These are phyloP conservation scores for Neosilurus hyrtlii DNA, from an alignment of 2,797 vertebrate genomes.

Conservation along the genomic window DNA sequence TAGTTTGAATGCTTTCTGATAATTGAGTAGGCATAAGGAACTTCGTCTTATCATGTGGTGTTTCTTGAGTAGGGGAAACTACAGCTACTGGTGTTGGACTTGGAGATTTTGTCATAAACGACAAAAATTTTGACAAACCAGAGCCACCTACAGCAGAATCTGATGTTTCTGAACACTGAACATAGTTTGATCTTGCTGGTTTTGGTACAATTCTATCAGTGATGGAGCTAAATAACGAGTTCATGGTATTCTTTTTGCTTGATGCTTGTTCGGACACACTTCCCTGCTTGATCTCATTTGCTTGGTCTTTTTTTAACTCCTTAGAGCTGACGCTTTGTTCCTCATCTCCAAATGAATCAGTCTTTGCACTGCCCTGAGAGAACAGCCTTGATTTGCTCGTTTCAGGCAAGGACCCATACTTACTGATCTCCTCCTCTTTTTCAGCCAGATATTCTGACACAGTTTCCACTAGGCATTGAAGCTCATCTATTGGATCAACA, in stretches of 20 bases:
- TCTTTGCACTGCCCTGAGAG: constrained; percentile 66
- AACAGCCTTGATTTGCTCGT: constrained; percentile 73
- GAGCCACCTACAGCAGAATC: constrained; percentile 61
- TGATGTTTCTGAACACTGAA: constrained; percentile 66
- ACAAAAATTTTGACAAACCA: constrained; percentile 73
- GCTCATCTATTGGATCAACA: constrained; percentile 88
- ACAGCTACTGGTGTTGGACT: constrained; percentile 66
- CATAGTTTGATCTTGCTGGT: constrained; percentile 66
- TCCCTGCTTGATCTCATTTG: constrained; percentile 54
- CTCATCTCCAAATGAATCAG: constrained; percentile 69
- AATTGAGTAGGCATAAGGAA: constrained; percentile 65
- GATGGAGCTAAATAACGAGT: constrained; percentile 80
- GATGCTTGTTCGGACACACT: constrained; percentile 60
- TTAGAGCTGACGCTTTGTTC: constrained; percentile 55
- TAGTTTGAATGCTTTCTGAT: constrained; percentile 43
- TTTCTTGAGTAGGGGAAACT: constrained; percentile 71
- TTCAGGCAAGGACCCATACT: constrained; percentile 82
- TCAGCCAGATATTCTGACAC: constrained; percentile 97
- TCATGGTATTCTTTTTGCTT: constrained; percentile 83
- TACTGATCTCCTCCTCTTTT: constrained; percentile 96
- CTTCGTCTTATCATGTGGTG: constrained; percentile 62
- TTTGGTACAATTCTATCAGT: constrained; percentile 84
- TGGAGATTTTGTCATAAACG: constrained; percentile 71
- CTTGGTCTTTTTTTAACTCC: constrained; percentile 59
- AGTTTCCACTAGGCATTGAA: constrained; percentile 93